Base-by-base conservation (phyloP, 2,797 vertebrate species). In the Premnoplex brunnescens region DNA sequence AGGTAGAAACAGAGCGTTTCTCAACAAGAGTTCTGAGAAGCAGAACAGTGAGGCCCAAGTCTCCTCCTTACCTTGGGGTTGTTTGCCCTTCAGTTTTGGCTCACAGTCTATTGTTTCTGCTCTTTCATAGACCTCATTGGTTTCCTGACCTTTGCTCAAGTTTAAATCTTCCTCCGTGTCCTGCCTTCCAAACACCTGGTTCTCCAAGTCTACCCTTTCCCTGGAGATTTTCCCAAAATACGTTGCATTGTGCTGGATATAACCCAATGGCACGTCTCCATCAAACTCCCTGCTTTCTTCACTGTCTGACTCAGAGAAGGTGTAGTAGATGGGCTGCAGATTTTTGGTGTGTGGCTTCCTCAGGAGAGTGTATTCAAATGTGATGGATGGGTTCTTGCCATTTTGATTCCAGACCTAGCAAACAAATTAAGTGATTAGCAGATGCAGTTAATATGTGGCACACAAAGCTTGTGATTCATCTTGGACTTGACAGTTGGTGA, bases 321-420 rank as follows among this genome's bases (percentile, higher is more conserved):
- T 98, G 95, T 98, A 99, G 94, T 98, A 98, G 6, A 99, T 96
- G 4, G 99, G 98, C 76, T 98, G 99, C 7, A 98, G 95, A 58
- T 97, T 97, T 24, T 97, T 98, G 3, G 98, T 96, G 24, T 98
- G 97, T 7, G 99, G 98, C 55, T 98, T 98, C 83, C 98, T 98
- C 66, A 98, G 98, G 67, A 99, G 98, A 1, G 99, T 99, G 98
- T 99, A 99, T 46, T 99, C 99, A 7, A 99, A 99, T 0, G 99
- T 99, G 97, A 99, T 99, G 86, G 99, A 99, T 3, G 99, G 99
- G 22, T 98, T 99, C 41, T 98, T 99, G 63, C 99, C 99, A 8
- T 99, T 99, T 97, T 99, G 99, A 96, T 99, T 99, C 99, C 99
- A 99, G 59, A 99, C 99, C 99, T 99, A 36, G 75, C 41, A 78